These are phyloP conservation scores for Microtus oregoni DNA, from an alignment of 2,113 vertebrate genomes.

Conservation along the genomic window DNA sequence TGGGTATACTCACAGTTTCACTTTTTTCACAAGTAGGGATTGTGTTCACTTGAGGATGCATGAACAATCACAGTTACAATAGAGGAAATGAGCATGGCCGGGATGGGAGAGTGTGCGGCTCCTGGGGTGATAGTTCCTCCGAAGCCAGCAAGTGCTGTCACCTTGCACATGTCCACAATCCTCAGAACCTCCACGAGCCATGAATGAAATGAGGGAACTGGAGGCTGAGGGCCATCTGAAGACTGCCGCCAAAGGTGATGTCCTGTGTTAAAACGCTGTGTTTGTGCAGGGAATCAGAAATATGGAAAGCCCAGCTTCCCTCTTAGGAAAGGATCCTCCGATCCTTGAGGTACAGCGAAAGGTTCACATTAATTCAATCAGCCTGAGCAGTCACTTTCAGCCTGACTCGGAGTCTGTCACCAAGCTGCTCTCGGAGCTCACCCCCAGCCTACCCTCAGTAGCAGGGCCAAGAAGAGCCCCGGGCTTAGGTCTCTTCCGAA, in stretches of 20 bases:
- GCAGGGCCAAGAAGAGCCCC: neutral
- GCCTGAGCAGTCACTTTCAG: neutral
- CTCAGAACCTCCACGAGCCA: neutral
- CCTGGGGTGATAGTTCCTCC: neutral
- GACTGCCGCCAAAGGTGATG: neutral
- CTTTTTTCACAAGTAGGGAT: conserved; percentile 10
- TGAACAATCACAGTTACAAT: neutral
- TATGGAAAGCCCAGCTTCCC: neutral
- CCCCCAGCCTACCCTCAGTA: neutral
- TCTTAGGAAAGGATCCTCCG: neutral
- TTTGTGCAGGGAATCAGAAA: conserved; percentile 31
- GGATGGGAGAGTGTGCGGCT: neutral
- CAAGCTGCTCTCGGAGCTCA: neutral
- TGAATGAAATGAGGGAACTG: neutral
- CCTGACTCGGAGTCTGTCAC: neutral
- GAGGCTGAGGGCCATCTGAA: neutral
- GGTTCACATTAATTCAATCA: conserved; percentile 34
- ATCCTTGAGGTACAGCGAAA: neutral
- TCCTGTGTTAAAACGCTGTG: neutral
- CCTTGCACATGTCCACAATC: neutral
- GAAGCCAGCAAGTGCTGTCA: neutral
- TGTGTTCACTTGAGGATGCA: conserved; percentile 7
- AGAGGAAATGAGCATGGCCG: neutral
- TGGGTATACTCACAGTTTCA: neutral
- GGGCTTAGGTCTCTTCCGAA: neutral